These are phyloP conservation scores for Leptodactylus fuscus DNA, from an alignment of 2,113 vertebrate genomes.

Conservation along the genomic window DNA sequence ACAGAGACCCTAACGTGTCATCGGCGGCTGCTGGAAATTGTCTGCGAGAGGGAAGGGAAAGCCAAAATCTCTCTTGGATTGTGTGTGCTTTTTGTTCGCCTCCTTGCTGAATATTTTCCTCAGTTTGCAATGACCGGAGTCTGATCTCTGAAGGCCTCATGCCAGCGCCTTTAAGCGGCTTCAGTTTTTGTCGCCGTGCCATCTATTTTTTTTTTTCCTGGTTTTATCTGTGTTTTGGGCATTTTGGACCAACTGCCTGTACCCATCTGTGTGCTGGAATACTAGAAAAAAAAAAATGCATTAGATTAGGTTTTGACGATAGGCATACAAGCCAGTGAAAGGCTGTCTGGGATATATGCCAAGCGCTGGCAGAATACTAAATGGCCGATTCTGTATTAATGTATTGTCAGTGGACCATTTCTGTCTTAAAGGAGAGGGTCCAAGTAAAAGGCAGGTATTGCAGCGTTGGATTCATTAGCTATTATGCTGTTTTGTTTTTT, in stretches of 20 bases:
- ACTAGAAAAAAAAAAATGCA: constrained; percentile 35
- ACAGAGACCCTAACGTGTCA: constrained; percentile 10
- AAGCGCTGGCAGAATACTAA: constrained; percentile 56
- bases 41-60: background rate
- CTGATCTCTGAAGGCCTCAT: constrained; percentile 26
- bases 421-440: constrained; percentile 56
- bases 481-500: background rate
- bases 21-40: background rate
- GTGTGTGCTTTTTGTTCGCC: background rate
- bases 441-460: constrained; percentile 11
- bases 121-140: constrained; percentile 48
- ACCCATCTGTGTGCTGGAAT: constrained; percentile 59
- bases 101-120: too few species aligned
- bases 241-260: constrained; percentile 52
- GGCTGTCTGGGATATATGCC: constrained; percentile 57
- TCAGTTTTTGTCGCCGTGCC: constrained; percentile 59
- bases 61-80: constrained; percentile 33
- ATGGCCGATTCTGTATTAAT: constrained; percentile 59
- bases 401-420: constrained; percentile 53
- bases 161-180: constrained; percentile 45
- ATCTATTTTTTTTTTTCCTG: background rate
- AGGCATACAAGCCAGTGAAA: constrained; percentile 53
- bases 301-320: constrained; percentile 57
- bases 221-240: constrained; percentile 61
- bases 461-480: background rate